Conservation (phyloP, 2,888 invertebrate genomes). For the Agrilus cyanescens region DNA sequence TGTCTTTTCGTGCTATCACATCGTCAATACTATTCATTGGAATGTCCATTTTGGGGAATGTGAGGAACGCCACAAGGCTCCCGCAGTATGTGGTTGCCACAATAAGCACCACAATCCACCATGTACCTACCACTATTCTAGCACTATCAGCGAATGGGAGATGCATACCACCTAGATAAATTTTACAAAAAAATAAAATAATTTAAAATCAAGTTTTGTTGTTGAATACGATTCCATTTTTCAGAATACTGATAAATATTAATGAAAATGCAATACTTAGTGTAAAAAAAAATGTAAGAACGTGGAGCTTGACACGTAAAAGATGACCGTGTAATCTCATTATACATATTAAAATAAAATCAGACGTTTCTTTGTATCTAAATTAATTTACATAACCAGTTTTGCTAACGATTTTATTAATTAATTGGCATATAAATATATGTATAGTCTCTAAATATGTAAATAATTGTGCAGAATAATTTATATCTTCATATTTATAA, state of each 20-base stretch:
- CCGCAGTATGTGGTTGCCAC: slow-evolving; percentile 87
- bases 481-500: not conserved
- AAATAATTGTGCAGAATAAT: not conserved
- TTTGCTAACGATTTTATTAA: not conserved
- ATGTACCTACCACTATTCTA: slow-evolving; percentile 71
- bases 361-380: not conserved
- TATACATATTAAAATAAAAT: not conserved
- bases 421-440: not conserved
- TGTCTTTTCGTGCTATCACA: slow-evolving; percentile 43
- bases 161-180: slow-evolving; percentile 65
- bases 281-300: no score
- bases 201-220: not conserved
- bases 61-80: slow-evolving; percentile 83
- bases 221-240: no score
- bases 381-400: no score
- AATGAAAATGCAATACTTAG: no score
- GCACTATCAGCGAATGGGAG: slow-evolving; percentile 78
- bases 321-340: no score
- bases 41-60: slow-evolving; percentile 73
- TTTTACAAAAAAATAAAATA: slow-evolving; percentile 4
- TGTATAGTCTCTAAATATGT: not conserved
- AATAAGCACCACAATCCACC: slow-evolving; percentile 87
- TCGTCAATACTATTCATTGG: slow-evolving; percentile 59
- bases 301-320: no score
- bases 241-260: no score